Conservation (phyloP, 37 sponge, comb jelly and placozoan species). For the Ianthella basta region DNA sequence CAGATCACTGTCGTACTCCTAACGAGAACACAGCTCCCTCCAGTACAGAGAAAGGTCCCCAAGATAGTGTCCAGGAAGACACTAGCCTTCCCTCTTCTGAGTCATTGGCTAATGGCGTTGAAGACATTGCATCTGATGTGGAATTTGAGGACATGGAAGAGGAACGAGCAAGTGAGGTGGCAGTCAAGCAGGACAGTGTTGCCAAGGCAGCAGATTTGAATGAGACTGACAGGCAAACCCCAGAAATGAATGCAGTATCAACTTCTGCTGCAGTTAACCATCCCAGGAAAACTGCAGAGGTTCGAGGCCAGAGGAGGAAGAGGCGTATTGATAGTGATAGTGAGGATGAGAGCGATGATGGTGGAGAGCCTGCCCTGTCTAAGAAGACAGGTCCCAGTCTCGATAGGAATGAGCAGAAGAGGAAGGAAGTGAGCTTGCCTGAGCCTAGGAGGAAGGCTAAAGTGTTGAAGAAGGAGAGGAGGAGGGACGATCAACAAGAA, state of each 20-base stretch:
- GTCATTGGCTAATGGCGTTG: background rate
- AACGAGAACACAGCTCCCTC: too few species aligned
- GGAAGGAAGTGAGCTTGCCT: background rate
- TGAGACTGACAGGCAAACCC: too few species aligned
- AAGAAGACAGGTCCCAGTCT: background rate
- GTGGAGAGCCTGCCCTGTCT: background rate
- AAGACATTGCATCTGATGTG: slow-evolving; percentile 1
- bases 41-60: too few species aligned
- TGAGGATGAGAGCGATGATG: background rate
- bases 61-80: too few species aligned
- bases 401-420: background rate
- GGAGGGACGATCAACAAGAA: too few species aligned
- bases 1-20: too few species aligned
- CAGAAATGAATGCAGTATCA: too few species aligned
- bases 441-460: too few species aligned
- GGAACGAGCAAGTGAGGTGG: background rate
- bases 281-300: too few species aligned
- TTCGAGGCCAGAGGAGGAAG: background rate
- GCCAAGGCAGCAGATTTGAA: background rate
- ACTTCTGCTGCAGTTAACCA: too few species aligned
- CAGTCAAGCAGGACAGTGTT: background rate
- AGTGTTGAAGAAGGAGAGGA: too few species aligned
- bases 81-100: too few species aligned
- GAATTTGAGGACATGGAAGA: background rate
- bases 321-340: slow-evolving; percentile 9